phyloP scores from a whole-genome alignment of 2,888 invertebrate genomes.

The Trichogramma evanescens region DNA sequence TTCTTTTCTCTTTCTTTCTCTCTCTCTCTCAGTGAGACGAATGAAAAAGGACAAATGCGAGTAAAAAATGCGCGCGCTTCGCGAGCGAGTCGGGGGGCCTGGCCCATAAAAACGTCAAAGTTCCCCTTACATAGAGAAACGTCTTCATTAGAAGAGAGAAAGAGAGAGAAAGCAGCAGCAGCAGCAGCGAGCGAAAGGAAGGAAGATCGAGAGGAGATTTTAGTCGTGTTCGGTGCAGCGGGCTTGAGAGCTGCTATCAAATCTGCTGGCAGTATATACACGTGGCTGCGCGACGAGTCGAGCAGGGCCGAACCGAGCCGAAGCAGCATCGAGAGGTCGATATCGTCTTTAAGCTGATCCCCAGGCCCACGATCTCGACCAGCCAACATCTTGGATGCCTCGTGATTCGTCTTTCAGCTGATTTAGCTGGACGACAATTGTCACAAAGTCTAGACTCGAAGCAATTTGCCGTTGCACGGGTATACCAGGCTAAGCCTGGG shows the following conservation, averaged over 20 bases:
- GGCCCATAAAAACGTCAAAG: conserved; percentile 48
- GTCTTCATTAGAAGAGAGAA: conserved; percentile 39
- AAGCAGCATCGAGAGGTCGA: neutral
- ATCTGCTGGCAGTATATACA: too few species aligned
- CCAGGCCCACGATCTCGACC: too few species aligned
- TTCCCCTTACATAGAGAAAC: conserved; percentile 48
- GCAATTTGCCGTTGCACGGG: too few species aligned
- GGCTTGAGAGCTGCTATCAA: too few species aligned
- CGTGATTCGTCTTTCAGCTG: too few species aligned
- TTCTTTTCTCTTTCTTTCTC: conserved; percentile 8
- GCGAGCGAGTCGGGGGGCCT: conserved; percentile 31
- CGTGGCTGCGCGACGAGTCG: neutral
- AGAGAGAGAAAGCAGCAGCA: neutral
- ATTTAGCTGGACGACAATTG: too few species aligned
- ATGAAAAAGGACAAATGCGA: conserved; percentile 21
- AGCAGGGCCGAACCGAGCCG: neutral
- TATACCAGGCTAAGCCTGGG: too few species aligned
- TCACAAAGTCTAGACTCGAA: too few species aligned
- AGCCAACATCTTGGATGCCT: too few species aligned
- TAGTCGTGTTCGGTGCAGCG: too few species aligned
- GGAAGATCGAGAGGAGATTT: too few species aligned
- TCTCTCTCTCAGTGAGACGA: conserved; percentile 34
- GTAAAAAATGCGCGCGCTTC: conserved; percentile 28
- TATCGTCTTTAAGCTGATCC: too few species aligned
- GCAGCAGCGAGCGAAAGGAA: neutral